Conservation (phyloP, 2,113 vertebrate genomes). For the Gorsachius goisagi region DNA sequence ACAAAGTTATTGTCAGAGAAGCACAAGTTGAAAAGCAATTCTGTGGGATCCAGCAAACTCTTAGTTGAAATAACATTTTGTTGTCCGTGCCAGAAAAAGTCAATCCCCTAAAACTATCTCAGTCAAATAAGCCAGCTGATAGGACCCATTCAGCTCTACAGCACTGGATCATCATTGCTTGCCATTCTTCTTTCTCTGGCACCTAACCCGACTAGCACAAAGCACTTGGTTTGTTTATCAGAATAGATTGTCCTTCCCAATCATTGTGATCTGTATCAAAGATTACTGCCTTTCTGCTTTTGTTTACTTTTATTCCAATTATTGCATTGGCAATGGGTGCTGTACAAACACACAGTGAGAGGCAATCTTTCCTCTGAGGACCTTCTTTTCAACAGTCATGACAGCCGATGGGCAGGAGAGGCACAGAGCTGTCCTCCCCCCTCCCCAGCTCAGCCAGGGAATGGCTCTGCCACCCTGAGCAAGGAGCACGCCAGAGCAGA, state of each 20-base stretch:
- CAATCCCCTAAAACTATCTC: background rate
- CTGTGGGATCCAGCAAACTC: background rate
- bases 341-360: background rate
- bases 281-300: background rate
- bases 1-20: background rate
- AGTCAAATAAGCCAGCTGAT: background rate
- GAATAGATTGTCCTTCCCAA: background rate
- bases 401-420: background rate
- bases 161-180: background rate
- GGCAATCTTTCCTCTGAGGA: background rate
- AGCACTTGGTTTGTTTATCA: background rate
- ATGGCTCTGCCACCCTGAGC: background rate
- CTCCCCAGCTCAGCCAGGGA: background rate
- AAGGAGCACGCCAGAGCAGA: background rate
- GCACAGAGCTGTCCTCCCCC: background rate
- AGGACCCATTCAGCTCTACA: background rate
- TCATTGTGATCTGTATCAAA: background rate
- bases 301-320: background rate
- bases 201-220: background rate
- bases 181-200: background rate
- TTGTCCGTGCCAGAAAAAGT: background rate
- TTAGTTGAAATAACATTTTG: background rate
- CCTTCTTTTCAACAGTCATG: background rate
- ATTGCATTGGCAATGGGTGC: background rate
- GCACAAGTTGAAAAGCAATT: background rate